Evolutionary conservation across 2,113 vertebrate species (phyloP).

Genomic region (Leucopsar rothschildi): DNA sequence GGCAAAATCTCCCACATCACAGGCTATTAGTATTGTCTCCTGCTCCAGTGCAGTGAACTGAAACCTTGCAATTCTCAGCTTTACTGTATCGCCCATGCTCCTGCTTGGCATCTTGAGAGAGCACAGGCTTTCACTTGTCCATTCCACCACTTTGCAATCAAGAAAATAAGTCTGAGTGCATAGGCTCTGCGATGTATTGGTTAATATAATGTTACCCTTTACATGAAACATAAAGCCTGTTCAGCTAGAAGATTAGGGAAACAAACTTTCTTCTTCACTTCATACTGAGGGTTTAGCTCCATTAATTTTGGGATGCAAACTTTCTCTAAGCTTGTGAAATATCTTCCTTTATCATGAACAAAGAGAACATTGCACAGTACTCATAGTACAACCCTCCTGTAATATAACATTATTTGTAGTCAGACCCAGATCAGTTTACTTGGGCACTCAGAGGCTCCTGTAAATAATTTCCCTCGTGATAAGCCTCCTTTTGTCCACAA

Average conservation of each 20-base stretch:
- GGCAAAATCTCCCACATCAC: background rate
- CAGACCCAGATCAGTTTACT: background rate
- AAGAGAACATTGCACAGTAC: background rate
- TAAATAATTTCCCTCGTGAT: background rate
- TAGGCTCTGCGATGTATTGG: background rate
- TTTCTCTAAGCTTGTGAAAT: background rate
- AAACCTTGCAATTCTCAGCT: background rate
- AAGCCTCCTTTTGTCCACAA: background rate
- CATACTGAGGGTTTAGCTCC: background rate
- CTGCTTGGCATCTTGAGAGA: background rate
- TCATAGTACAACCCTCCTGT: background rate
- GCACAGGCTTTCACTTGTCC: background rate
- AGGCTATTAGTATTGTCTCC: background rate
- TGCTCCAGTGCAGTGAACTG: background rate
- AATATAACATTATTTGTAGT: background rate
- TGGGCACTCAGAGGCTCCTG: background rate
- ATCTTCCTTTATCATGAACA: background rate
- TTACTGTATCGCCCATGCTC: background rate
- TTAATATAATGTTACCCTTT: background rate
- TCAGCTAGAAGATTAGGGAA: background rate
- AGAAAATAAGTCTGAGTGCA: background rate
- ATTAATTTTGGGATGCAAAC: background rate
- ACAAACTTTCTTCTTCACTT: background rate
- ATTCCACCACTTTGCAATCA: background rate
- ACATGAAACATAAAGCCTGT: background rate